phyloP scores from a whole-genome alignment of 1,140 invertebrate species.

The Atopsyche davidsoni region DNA sequence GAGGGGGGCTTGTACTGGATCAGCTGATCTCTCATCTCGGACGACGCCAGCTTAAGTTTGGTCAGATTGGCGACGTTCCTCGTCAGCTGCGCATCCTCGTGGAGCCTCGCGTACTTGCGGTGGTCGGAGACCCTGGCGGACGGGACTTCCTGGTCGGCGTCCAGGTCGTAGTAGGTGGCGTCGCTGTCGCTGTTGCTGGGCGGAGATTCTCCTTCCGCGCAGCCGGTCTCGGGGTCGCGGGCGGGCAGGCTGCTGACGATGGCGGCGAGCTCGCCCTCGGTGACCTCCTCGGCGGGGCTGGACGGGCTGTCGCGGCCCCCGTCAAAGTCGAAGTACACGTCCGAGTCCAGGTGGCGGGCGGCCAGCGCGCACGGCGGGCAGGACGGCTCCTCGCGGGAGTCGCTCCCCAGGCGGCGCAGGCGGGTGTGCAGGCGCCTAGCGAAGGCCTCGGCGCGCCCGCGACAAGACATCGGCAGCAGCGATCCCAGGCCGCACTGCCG shows the following conservation, averaged over 20 bases:
- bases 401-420: slow-evolving; percentile 58
- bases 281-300: slow-evolving; percentile 59
- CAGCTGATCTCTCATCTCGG: slow-evolving; percentile 22
- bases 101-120: slow-evolving; percentile 33
- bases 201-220: slow-evolving; percentile 28
- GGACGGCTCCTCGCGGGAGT: slow-evolving; percentile 35
- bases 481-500: slow-evolving; percentile 47
- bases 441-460: slow-evolving; percentile 70
- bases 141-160: slow-evolving; percentile 36
- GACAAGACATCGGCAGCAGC: slow-evolving; percentile 61
- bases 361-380: slow-evolving; percentile 47
- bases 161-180: slow-evolving; percentile 44
- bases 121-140: slow-evolving; percentile 34
- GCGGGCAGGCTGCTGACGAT: slow-evolving; percentile 43
- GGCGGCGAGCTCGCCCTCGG: slow-evolving; percentile 37
- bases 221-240: slow-evolving; percentile 48
- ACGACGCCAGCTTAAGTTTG: slow-evolving; percentile 4
- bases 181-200: slow-evolving; percentile 35
- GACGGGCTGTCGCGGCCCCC: slow-evolving; percentile 56
- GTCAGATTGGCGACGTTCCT: slow-evolving; percentile 23
- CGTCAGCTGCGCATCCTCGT: slow-evolving; percentile 23
- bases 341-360: slow-evolving; percentile 49
- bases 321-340: slow-evolving; percentile 55
- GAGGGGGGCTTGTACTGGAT: slow-evolving; percentile 16
- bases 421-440: slow-evolving; percentile 67